A percentile compares a stretch with the other conserved stretches of the same genome.
These are phyloP conservation scores for Agelastica alni DNA, from an alignment of 2,888 invertebrate genomes.

Conservation along the genomic window DNA sequence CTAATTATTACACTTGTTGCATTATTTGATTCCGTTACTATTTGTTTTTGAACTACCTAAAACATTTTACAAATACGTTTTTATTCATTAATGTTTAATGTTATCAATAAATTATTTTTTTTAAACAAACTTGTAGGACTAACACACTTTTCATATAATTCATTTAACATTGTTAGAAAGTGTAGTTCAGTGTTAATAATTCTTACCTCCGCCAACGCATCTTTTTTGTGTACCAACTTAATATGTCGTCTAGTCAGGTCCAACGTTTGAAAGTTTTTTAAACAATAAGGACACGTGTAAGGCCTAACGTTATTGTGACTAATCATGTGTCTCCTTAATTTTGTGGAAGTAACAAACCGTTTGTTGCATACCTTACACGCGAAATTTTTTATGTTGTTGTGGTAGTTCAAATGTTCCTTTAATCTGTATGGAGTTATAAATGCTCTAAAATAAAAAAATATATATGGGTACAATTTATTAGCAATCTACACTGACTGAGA, in stretches of 20 bases:
- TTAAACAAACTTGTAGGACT: too few species aligned
- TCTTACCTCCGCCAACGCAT: conserved; percentile 37
- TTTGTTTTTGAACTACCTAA: neutral
- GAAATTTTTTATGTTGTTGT: conserved; percentile 50
- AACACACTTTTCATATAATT: too few species aligned
- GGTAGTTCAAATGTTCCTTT: conserved; percentile 50
- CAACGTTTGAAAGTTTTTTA: conserved; percentile 63
- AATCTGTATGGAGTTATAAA: conserved; percentile 45
- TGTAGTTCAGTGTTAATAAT: too few species aligned
- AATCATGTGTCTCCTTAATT: conserved; percentile 53
- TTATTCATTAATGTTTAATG: too few species aligned
- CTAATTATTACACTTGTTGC: conserved; percentile 3
- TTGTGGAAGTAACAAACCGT: conserved; percentile 49
- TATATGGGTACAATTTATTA: neutral
- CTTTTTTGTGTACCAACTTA: conserved; percentile 61
- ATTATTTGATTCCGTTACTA: neutral
- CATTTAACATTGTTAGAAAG: too few species aligned
- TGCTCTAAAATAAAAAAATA: conserved; percentile 38
- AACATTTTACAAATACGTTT: too few species aligned
- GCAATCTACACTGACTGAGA: too few species aligned
- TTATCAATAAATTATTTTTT: too few species aligned
- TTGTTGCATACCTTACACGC: conserved; percentile 53
- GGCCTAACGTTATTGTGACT: conserved; percentile 56
- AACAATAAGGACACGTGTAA: conserved; percentile 66
- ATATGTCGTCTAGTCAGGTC: conserved; percentile 69